Evolutionary conservation across 2,888 invertebrate genomes (phyloP).

Genomic region (Geophilus truncorum): DNA sequence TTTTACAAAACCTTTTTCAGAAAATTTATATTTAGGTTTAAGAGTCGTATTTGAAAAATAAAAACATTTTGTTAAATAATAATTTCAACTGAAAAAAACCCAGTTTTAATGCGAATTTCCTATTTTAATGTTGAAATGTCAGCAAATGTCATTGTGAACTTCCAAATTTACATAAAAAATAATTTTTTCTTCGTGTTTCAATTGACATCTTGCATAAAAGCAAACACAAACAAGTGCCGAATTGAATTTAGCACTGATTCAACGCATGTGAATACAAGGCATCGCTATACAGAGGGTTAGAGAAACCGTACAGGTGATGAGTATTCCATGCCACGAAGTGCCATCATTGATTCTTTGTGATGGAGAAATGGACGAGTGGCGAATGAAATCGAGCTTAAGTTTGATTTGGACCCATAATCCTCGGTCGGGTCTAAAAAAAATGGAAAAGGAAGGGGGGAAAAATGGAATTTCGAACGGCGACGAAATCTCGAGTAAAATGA

Average conservation of each 20-base stretch:
- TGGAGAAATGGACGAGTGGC: constrained; percentile 32
- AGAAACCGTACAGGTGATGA: constrained; percentile 9
- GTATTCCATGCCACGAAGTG: constrained; percentile 23
- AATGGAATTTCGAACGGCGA: not conserved
- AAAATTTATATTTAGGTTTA: too few species aligned
- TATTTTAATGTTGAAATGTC: too few species aligned
- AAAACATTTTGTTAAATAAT: too few species aligned
- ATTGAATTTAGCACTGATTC: not conserved
- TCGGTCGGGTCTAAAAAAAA: constrained; percentile 20
- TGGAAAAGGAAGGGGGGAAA: not conserved
- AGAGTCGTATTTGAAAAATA: too few species aligned
- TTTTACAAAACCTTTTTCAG: too few species aligned
- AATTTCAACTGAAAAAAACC: too few species aligned
- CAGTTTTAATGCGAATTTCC: too few species aligned
- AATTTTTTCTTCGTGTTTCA: too few species aligned
- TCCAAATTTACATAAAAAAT: too few species aligned
- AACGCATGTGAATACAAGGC: not conserved
- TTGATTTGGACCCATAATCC: constrained; percentile 33
- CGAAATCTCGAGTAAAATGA: constrained; percentile 34
- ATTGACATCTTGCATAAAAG: too few species aligned
- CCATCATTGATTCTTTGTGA: constrained; percentile 34
- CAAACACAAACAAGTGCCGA: not conserved
- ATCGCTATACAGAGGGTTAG: not conserved
- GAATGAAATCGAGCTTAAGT: constrained; percentile 35
- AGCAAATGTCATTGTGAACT: too few species aligned